Evolutionary conservation across 2,113 vertebrate species (phyloP).

Genomic region (Epinephelus lanceolatus): DNA sequence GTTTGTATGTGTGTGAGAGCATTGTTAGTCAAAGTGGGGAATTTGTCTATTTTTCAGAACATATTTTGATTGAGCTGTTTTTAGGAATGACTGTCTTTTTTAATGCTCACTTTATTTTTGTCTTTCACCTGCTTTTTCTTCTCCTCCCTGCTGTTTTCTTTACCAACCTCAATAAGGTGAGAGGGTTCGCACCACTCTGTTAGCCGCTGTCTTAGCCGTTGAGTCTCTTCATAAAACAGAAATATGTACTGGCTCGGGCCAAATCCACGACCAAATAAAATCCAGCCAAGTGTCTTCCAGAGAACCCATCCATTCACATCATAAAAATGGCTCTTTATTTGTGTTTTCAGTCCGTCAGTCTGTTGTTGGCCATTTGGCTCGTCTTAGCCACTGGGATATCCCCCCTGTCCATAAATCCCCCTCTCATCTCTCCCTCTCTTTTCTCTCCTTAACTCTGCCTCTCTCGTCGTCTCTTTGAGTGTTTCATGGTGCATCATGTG

Average conservation of each 20-base stretch:
- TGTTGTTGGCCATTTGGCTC: constrained; percentile 73
- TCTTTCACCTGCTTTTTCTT: constrained; percentile 7
- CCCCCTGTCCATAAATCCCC: constrained; percentile 77
- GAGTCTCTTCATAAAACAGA: constrained; percentile 83
- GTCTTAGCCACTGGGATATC: constrained; percentile 74
- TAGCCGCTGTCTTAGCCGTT: constrained; percentile 71
- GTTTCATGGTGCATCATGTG: constrained; percentile 83
- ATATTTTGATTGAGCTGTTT: background rate
- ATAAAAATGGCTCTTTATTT: constrained; percentile 82
- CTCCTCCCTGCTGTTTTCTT: constrained; percentile 14
- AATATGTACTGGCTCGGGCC: constrained; percentile 79
- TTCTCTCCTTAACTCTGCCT: constrained; percentile 60
- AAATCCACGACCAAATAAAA: constrained; percentile 79
- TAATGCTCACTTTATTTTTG: background rate
- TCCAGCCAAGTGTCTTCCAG: constrained; percentile 78
- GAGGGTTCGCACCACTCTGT: constrained; percentile 60
- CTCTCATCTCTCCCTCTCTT: constrained; percentile 63
- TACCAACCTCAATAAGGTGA: constrained; percentile 48
- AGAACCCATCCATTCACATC: constrained; percentile 76
- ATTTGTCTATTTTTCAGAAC: too few species aligned
- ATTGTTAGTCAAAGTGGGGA: too few species aligned
- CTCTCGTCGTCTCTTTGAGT: constrained; percentile 71
- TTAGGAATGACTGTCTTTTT: background rate
- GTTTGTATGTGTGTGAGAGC: too few species aligned
- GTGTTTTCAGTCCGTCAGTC: constrained; percentile 78